phyloP scores from a whole-genome alignment of 2,113 vertebrate species.

The Zootoca vivipara region DNA sequence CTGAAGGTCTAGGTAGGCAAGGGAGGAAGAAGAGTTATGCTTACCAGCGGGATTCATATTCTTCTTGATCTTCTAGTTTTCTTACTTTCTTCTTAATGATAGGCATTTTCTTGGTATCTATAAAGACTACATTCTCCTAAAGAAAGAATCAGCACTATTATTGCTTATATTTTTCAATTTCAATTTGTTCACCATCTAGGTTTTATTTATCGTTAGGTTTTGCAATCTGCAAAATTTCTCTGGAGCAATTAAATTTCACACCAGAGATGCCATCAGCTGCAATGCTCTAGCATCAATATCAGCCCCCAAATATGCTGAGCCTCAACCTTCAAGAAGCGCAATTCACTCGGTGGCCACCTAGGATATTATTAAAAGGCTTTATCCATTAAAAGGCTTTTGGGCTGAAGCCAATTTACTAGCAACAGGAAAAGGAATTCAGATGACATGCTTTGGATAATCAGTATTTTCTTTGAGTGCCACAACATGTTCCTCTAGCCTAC shows the following conservation, averaged over 20 bases:
- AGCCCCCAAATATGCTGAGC: not conserved
- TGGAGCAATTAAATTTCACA: not conserved
- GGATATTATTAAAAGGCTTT: too few relatives aligned
- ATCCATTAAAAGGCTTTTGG: not conserved
- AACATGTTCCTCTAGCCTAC: not conserved
- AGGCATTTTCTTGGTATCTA: constrained; percentile 95
- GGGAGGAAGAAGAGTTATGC: constrained; percentile 43
- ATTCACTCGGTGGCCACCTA: not conserved
- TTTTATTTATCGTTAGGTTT: not conserved
- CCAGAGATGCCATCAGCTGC: not conserved
- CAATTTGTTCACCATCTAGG: not conserved
- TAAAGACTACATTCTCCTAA: constrained; percentile 93
- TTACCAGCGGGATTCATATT: constrained; percentile 95
- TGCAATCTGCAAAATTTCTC: not conserved
- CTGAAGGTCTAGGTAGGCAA: not conserved
- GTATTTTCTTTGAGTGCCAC: not conserved
- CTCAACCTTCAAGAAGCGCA: too few relatives aligned
- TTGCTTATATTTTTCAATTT: not conserved
- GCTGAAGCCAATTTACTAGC: not conserved
- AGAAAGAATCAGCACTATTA: constrained; percentile 1
- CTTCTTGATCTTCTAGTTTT: constrained; percentile 94
- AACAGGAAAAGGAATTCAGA: not conserved
- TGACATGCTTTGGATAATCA: not conserved
- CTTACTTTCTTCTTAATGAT: constrained; percentile 97
- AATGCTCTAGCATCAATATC: not conserved